These are phyloP conservation scores for Drosophila helvetica DNA, from an alignment of 2,888 invertebrate species.

Conservation along the genomic window DNA sequence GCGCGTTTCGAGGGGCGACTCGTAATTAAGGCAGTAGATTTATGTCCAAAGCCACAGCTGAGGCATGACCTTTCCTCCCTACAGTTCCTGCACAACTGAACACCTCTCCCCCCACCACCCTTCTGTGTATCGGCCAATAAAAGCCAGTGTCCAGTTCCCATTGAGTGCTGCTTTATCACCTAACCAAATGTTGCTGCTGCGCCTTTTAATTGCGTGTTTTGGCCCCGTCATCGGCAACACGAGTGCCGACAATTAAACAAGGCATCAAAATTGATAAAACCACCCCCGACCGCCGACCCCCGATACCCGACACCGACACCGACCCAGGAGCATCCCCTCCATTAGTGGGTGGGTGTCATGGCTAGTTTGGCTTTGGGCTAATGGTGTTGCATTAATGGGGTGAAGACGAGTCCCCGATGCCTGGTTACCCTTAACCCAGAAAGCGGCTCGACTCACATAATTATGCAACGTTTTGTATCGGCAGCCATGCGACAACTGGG, in stretches of 20 bases:
- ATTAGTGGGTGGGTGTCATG: conserved; percentile 36
- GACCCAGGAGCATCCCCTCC: neutral
- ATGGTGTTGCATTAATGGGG: conserved; percentile 53
- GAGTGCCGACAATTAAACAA: conserved; percentile 65
- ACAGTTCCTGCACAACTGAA: neutral
- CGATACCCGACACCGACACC: neutral
- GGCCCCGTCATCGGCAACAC: conserved; percentile 33
- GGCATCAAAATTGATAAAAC: conserved; percentile 71
- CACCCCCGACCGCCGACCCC: conserved; percentile 17
- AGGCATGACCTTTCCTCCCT: conserved; percentile 24
- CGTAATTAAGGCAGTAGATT: conserved; percentile 69
- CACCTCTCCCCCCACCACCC: neutral
- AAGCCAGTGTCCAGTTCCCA: conserved; percentile 25
- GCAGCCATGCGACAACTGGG: conserved; percentile 36
- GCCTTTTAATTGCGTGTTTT: conserved; percentile 69
- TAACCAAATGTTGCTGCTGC: conserved; percentile 57
- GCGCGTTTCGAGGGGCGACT: conserved; percentile 66
- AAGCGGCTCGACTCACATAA: conserved; percentile 45
- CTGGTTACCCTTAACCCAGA: conserved; percentile 58
- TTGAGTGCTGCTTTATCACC: conserved; percentile 50
- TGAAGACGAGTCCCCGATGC: conserved; percentile 35
- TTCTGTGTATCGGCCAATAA: conserved; percentile 26
- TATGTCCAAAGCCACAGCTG: conserved; percentile 58
- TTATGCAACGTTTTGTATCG: conserved; percentile 66
- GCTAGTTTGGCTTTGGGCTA: conserved; percentile 39